Evolutionary conservation across 2,797 vertebrate species (phyloP), one percentile per base, ranked within the genome.

Genomic region (Triplophysa yarkandensis): DNA sequence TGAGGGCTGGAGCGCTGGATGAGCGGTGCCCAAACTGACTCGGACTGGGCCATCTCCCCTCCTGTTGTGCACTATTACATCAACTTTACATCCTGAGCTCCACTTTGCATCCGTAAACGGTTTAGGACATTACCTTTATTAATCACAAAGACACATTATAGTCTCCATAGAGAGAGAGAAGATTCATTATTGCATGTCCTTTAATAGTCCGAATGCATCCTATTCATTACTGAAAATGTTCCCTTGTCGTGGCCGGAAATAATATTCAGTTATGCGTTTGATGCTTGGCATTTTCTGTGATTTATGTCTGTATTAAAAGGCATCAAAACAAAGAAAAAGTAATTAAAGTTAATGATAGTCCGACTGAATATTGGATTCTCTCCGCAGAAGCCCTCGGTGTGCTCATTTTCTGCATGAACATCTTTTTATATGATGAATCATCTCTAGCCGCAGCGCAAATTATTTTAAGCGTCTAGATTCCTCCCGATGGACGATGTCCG

Each of bases 41-140:
- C 79, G 71, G 60, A 68, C 76, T 17, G 61, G 41, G 70, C 66
- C 72, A 50, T 73, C 67, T 71, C 50, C 55, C 61, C 23, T 66
- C 57, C 78, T 74, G 70, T 69, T 75, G 48, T 71, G 71, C 77
- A 71, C 84, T 64, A 71, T 86, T 84, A 83, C 69, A 14, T 80
- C 74, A 78, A 78, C 44, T 69, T 74, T 81, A 44, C 66, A 30
- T 36, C 54, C 61, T 46, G 76, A 76, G 77, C 72, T 78, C 16
- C 68, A 76, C 76, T 79, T 69, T 34, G 70, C 76, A 82, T 85
- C 44, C 68, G 2, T 75, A 79, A 86, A 79, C 71, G 46, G 77
- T 58, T 55, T 48, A 25, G 39, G 67, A 62, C 55, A 55, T 19
- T 67, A 55, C 77, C 32, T 58, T 32, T 19, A 75, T 75, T 71